Conservation (phyloP, 2,113 vertebrate genomes). For the Albula goreensis region DNA sequence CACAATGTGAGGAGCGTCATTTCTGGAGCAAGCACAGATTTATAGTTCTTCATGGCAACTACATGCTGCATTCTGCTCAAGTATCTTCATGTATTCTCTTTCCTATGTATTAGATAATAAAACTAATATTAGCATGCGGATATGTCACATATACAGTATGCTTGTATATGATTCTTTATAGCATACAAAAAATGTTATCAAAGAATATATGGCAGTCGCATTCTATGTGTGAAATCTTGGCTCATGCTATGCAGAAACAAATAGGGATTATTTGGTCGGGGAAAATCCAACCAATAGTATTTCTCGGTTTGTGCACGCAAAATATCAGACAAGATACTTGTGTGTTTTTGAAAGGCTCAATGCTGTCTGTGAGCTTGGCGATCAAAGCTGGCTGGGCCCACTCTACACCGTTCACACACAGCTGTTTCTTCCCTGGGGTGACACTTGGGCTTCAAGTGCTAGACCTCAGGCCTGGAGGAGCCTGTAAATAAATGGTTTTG, state of each 20-base stretch:
- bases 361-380: slow-evolving; percentile 30
- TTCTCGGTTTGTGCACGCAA: slow-evolving; percentile 68
- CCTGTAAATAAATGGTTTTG: slow-evolving; percentile 68
- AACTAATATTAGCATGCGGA: too few species aligned
- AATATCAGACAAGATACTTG: slow-evolving; percentile 65
- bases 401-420: slow-evolving; percentile 53
- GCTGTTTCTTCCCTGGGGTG: slow-evolving; percentile 52
- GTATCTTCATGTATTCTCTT: neutral
- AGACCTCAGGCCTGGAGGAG: slow-evolving; percentile 61
- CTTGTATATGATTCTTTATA: neutral
- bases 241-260: neutral
- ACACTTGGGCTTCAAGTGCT: slow-evolving; percentile 55
- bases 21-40: too few species aligned
- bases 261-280: slow-evolving; percentile 52
- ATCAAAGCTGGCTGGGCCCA: slow-evolving; percentile 55
- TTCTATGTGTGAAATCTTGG: neutral
- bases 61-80: neutral
- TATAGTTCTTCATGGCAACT: neutral
- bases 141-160: too few species aligned
- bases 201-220: neutral
- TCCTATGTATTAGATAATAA: too few species aligned
- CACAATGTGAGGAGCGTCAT: neutral
- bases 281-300: slow-evolving; percentile 60
- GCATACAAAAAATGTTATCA: neutral
- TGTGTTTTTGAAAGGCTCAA: slow-evolving; percentile 57